phyloP scores from a whole-genome alignment of 2,888 invertebrate genomes.

The Cryptus viduatorius region DNA sequence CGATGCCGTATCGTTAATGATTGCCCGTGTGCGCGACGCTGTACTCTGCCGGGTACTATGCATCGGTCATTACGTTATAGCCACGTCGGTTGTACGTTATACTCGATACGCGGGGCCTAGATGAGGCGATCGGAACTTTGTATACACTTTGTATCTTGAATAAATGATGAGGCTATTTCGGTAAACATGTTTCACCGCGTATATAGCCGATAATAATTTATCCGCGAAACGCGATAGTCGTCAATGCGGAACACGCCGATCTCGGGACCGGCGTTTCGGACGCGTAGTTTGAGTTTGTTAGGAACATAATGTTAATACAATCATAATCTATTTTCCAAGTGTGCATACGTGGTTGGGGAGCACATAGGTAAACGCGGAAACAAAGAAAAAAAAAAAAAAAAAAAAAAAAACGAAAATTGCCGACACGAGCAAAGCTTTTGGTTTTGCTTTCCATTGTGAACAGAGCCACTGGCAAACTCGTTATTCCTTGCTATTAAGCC shows the following conservation, averaged over 20 bases:
- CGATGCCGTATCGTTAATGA: conserved; percentile 45
- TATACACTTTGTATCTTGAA: conserved; percentile 58
- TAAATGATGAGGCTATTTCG: conserved; percentile 69
- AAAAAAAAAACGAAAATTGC: background rate
- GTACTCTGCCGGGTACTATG: conserved; percentile 2
- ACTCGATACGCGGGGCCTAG: background rate
- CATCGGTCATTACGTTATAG: conserved; percentile 37
- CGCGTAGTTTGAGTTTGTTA: background rate
- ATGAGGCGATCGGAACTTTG: background rate
- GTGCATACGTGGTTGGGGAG: background rate
- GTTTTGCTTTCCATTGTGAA: conserved; percentile 46
- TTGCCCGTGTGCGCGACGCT: conserved; percentile 37
- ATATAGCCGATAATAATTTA: conserved; percentile 69
- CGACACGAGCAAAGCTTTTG: background rate
- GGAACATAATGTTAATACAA: background rate
- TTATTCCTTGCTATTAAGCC: conserved; percentile 56
- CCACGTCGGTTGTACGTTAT: background rate
- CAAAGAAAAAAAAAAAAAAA: background rate
- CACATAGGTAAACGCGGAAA: background rate
- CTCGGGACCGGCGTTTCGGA: conserved; percentile 2
- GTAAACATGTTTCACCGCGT: conserved; percentile 38
- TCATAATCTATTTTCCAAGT: background rate
- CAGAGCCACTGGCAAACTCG: conserved; percentile 39
- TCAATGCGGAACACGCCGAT: conserved; percentile 28
- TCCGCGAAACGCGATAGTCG: conserved; percentile 62